Percentiles rank a stretch among this genome's conserved stretches.
phyloP scores from a whole-genome alignment of 2,113 vertebrate species.

The Sciurus niger region DNA sequence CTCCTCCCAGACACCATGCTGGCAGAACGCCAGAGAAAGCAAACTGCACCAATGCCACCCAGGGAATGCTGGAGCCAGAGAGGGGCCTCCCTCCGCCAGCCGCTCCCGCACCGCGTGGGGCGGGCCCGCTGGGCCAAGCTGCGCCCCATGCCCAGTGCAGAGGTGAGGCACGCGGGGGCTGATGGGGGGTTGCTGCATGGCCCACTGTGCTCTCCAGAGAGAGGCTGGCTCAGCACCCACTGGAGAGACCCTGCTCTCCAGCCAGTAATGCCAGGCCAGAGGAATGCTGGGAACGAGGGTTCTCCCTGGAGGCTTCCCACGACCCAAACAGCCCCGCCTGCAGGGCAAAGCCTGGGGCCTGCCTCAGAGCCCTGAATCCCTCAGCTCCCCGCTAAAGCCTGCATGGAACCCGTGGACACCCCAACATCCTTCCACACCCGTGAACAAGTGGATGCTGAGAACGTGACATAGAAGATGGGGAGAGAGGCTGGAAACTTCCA shows the following conservation, averaged over 20 bases:
- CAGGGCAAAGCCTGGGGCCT: background rate
- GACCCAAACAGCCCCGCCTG: conserved; percentile 17
- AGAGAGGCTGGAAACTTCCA: accelerated
- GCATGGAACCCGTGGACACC: background rate
- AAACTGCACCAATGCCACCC: background rate
- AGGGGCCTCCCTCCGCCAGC: background rate
- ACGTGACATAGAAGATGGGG: background rate
- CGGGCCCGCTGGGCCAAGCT: too few relatives aligned
- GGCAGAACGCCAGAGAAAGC: background rate
- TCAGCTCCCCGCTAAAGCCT: background rate
- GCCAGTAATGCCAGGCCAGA: background rate
- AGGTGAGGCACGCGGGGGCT: accelerated
- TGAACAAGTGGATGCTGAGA: background rate
- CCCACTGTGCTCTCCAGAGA: background rate
- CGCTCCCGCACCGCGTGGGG: background rate
- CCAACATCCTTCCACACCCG: background rate
- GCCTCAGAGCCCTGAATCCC: background rate
- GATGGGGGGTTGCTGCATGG: accelerated
- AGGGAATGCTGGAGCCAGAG: background rate
- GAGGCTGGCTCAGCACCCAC: accelerated
- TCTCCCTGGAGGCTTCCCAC: background rate
- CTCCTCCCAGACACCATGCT: background rate
- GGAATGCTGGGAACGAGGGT: conserved; percentile 63
- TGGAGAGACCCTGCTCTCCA: background rate
- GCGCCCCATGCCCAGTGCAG: background rate